Conservation (phyloP, 1,140 invertebrate species). For the Calosoma granatense region DNA sequence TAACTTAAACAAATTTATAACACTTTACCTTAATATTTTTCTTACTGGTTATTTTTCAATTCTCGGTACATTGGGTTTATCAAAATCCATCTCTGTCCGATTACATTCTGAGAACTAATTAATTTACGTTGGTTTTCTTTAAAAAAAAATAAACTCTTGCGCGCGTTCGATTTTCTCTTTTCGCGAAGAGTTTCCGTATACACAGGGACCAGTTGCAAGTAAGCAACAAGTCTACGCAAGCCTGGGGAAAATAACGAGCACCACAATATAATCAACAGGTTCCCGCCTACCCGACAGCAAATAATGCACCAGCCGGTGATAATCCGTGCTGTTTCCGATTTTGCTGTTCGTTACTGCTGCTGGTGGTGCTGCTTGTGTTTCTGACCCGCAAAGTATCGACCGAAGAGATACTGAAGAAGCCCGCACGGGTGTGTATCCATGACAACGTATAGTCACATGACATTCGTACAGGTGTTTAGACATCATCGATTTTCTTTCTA, state of each 20-base stretch:
- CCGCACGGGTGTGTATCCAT: not conserved
- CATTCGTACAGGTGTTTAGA: not conserved
- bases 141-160: too few relatives aligned
- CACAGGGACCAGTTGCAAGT: not conserved
- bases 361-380: not conserved
- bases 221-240: not conserved
- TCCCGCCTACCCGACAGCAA: not conserved
- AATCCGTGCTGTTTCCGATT: too few relatives aligned
- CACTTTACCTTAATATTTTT: too few relatives aligned
- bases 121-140: too few relatives aligned
- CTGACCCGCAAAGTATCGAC: not conserved
- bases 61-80: too few relatives aligned
- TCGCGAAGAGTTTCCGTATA: too few relatives aligned
- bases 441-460: not conserved
- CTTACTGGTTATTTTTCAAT: too few relatives aligned
- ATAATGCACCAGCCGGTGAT: not conserved
- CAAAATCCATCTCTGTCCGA: too few relatives aligned
- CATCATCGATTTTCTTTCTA: not conserved
- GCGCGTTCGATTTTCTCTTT: too few relatives aligned
- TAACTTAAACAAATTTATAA: too few relatives aligned
- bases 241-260: too few relatives aligned
- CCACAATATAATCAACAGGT: conserved; percentile 1
- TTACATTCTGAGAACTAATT: too few relatives aligned
- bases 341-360: not conserved
- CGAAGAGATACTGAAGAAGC: conserved; percentile 1